Conservation (phyloP, 2,888 invertebrate species). For the Sphaeridia pumilis region DNA sequence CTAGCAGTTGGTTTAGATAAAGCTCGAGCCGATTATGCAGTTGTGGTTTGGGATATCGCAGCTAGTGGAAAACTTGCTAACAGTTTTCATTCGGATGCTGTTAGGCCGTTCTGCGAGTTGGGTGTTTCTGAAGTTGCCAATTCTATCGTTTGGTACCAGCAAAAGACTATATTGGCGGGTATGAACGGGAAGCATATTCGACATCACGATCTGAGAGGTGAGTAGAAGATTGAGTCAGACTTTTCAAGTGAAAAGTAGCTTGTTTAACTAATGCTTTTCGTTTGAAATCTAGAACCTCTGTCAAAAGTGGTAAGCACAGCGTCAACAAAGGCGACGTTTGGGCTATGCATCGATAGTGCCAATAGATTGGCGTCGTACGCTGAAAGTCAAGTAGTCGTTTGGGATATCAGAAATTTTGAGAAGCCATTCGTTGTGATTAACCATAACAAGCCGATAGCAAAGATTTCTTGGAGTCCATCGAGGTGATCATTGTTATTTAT, state of each 20-base stretch:
- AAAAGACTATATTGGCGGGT: slow-evolving; percentile 69
- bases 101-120: slow-evolving; percentile 58
- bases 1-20: slow-evolving; percentile 80
- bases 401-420: slow-evolving; percentile 79
- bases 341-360: slow-evolving; percentile 64
- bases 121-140: slow-evolving; percentile 73
- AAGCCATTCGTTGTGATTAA: slow-evolving; percentile 65
- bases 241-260: neutral
- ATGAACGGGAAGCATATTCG: slow-evolving; percentile 80
- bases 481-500: slow-evolving; percentile 43
- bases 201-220: slow-evolving; percentile 80
- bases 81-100: slow-evolving; percentile 43
- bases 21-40: slow-evolving; percentile 74
- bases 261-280: neutral
- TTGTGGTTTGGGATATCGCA: slow-evolving; percentile 77
- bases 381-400: slow-evolving; percentile 68
- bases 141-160: slow-evolving; percentile 72
- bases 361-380: slow-evolving; percentile 71
- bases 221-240: slow-evolving; percentile 16
- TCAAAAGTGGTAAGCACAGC: slow-evolving; percentile 33
- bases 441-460: slow-evolving; percentile 56
- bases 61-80: slow-evolving; percentile 40
- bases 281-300: slow-evolving; percentile 22
- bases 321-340: slow-evolving; percentile 70
- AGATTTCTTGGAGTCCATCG: slow-evolving; percentile 81